These are phyloP conservation scores for Ametastegia equiseti DNA, from an alignment of 2,888 invertebrate genomes.

Conservation along the genomic window DNA sequence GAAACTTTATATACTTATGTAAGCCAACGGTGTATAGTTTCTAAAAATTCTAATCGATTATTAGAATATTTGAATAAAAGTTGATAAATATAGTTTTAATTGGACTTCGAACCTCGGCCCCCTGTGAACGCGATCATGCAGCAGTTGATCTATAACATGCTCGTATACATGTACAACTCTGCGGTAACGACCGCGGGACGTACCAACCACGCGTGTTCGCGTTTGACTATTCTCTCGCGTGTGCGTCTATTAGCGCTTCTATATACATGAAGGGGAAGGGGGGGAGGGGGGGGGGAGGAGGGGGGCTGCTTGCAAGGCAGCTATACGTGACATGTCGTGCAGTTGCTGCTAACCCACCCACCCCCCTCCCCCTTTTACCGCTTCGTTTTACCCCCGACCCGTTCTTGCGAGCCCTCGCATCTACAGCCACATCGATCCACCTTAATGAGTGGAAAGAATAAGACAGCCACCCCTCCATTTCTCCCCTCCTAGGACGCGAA, in stretches of 20 bases:
- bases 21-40: no score
- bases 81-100: not conserved
- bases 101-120: not conserved
- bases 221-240: constrained; percentile 49
- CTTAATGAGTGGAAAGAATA: constrained; percentile 76
- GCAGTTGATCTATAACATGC: not conserved
- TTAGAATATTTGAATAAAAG: not conserved
- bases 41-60: not conserved
- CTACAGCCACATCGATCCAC: constrained; percentile 75
- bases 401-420: constrained; percentile 57
- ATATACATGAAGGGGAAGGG: constrained; percentile 38
- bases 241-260: constrained; percentile 58
- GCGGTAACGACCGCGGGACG: constrained; percentile 20
- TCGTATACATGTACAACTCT: not conserved
- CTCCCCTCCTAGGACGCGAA: constrained; percentile 32
- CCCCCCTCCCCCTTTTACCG: constrained; percentile 40
- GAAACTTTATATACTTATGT: no score
- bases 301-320: constrained; percentile 48
- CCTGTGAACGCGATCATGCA: not conserved
- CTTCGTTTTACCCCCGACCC: constrained; percentile 21
- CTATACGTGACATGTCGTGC: constrained; percentile 65
- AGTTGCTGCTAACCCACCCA: constrained; percentile 62
- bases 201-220: not conserved
- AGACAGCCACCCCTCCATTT: constrained; percentile 69
- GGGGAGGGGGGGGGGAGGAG: constrained; percentile 48